Conservation (phyloP, 2,113 vertebrate species). For the Platysternon megacephalum region DNA sequence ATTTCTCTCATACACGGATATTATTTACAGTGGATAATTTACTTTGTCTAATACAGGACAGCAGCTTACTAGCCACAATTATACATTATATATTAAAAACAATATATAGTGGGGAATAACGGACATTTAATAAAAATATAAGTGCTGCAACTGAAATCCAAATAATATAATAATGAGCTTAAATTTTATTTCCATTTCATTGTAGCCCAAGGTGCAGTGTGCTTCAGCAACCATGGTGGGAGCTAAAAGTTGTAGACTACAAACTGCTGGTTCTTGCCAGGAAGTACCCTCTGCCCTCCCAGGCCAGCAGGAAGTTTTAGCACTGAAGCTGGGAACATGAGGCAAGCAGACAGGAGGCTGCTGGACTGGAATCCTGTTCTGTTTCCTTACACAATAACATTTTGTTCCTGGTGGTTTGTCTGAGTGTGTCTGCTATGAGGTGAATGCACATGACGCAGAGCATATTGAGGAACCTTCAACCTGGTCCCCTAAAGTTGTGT, state of each 20-base stretch:
- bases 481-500: background rate
- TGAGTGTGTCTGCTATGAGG: background rate
- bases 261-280: background rate
- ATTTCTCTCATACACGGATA: constrained; percentile 25
- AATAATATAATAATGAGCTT: constrained; percentile 58
- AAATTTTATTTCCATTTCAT: constrained; percentile 56
- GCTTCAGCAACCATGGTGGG: background rate
- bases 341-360: background rate
- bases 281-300: background rate
- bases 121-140: constrained; percentile 73
- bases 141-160: constrained; percentile 54
- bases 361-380: background rate
- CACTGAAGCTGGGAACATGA: background rate
- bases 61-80: constrained; percentile 44
- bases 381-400: background rate
- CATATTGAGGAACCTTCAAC: background rate
- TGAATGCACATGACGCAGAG: background rate
- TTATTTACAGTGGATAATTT: constrained; percentile 65
- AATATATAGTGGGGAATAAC: constrained; percentile 48
- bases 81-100: constrained; percentile 64
- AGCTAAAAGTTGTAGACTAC: background rate
- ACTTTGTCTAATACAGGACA: constrained; percentile 1
- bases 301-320: background rate
- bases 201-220: background rate
- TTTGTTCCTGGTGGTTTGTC: background rate